Conservation (phyloP, 2,888 invertebrate genomes). For the Cephus sareptanus region DNA sequence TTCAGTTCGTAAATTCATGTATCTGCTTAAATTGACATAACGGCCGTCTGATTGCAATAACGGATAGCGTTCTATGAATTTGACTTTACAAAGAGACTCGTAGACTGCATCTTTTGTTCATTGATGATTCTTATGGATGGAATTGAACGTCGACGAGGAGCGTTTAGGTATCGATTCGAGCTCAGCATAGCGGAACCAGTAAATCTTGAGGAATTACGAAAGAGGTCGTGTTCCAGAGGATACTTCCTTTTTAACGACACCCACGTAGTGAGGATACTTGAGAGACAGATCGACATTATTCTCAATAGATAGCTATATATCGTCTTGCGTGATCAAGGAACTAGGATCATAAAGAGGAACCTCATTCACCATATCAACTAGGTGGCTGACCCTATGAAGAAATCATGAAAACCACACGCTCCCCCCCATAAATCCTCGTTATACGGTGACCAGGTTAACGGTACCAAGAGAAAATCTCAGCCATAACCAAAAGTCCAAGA, state of each 20-base stretch:
- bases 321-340: neutral
- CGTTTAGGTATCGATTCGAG: neutral
- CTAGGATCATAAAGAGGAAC: neutral
- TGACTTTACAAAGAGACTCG: conserved; percentile 18
- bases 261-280: neutral
- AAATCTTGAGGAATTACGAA: conserved; percentile 1
- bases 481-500: neutral
- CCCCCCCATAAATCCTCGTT: neutral
- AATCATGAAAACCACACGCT: neutral
- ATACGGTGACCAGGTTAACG: neutral
- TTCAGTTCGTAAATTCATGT: conserved; percentile 43
- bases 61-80: conserved; percentile 15
- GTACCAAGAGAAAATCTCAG: neutral
- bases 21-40: conserved; percentile 37
- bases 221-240: neutral
- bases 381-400: neutral
- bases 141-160: neutral
- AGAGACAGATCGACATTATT: neutral
- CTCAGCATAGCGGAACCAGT: neutral
- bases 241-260: conserved; percentile 3
- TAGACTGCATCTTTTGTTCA: conserved; percentile 6
- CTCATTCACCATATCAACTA: neutral
- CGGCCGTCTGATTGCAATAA: conserved; percentile 26
- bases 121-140: neutral
- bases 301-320: neutral